These are phyloP conservation scores for Parascotia fuliginaria DNA, from an alignment of 2,888 invertebrate species.

Conservation along the genomic window DNA sequence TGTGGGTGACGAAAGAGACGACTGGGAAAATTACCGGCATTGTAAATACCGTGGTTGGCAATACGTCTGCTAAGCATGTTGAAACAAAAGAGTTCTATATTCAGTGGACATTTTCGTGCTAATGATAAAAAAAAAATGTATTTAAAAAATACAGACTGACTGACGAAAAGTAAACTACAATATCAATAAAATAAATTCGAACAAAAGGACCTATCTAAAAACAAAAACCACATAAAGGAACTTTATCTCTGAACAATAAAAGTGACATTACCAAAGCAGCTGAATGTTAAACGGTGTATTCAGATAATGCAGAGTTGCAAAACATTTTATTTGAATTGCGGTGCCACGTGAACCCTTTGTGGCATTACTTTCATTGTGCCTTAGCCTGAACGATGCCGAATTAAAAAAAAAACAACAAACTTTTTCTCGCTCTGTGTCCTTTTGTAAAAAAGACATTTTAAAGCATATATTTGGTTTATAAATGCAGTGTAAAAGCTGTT, in stretches of 20 bases:
- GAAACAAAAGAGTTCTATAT: too few relatives aligned
- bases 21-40: too few relatives aligned
- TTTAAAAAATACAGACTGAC: too few relatives aligned
- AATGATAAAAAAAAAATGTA: too few relatives aligned
- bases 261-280: background rate
- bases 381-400: slow-evolving; percentile 29
- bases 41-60: too few relatives aligned
- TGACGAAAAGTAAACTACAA: slow-evolving; percentile 19
- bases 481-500: too few relatives aligned
- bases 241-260: slow-evolving; percentile 4
- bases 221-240: slow-evolving; percentile 3
- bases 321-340: slow-evolving; percentile 40
- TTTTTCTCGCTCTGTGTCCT: slow-evolving; percentile 16
- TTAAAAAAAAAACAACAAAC: slow-evolving; percentile 27
- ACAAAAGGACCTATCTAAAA: background rate
- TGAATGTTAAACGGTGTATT: slow-evolving; percentile 20
- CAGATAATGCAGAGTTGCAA: slow-evolving; percentile 26
- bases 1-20: too few relatives aligned
- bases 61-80: too few relatives aligned
- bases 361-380: slow-evolving; percentile 38
- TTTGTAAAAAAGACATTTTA: background rate
- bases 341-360: slow-evolving; percentile 37
- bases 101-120: too few relatives aligned
- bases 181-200: background rate
- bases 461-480: too few relatives aligned